These are phyloP conservation scores for Dicentrarchus labrax DNA, from an alignment of 2,113 vertebrate species.

Conservation along the genomic window DNA sequence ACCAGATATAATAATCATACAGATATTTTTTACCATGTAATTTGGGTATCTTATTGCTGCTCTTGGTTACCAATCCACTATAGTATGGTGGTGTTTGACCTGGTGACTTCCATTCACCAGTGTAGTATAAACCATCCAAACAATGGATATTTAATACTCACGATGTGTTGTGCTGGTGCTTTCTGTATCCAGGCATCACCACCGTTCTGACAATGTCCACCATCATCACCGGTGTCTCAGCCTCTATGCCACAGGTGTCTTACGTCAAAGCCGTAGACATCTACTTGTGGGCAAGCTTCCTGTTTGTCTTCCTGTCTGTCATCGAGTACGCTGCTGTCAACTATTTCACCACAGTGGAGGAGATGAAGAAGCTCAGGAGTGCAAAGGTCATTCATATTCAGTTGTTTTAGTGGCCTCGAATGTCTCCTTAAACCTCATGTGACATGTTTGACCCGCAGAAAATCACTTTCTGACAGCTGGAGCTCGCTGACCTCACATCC, in stretches of 20 bases:
- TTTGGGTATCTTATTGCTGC: not conserved
- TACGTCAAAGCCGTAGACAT: conserved; percentile 94
- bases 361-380: conserved; percentile 85
- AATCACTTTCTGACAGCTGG: conserved; percentile 12
- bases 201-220: conserved; percentile 94
- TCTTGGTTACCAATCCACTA: not conserved
- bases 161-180: conserved; percentile 2
- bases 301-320: conserved; percentile 90
- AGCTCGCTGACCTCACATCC: not conserved
- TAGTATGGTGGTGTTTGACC: not conserved
- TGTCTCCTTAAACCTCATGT: conserved; percentile 18
- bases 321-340: conserved; percentile 93
- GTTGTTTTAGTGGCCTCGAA: not conserved
- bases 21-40: not conserved
- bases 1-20: not conserved
- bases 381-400: conserved; percentile 62
- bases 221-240: conserved; percentile 90
- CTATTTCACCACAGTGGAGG: conserved; percentile 92
- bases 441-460: not conserved
- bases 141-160: not conserved
- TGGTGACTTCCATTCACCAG: not conserved
- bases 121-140: not conserved
- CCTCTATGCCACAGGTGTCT: conserved; percentile 92
- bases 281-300: conserved; percentile 92
- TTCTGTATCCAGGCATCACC: conserved; percentile 87